Conservation (phyloP, 2,797 vertebrate species). For the Urocyon cinereoargenteus region DNA sequence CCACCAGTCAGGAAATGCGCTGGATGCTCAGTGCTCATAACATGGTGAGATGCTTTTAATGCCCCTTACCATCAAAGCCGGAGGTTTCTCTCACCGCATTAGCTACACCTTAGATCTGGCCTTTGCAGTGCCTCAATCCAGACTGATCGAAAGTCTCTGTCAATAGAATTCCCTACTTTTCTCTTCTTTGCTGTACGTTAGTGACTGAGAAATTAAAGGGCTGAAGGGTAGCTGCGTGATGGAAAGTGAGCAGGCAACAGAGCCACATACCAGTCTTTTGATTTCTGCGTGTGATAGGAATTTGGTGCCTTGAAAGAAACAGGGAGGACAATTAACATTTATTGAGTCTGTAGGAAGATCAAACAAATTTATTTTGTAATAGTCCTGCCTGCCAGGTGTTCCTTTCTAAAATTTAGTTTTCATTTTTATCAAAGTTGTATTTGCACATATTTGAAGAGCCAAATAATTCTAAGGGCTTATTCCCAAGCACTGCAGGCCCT, state of each 20-base stretch:
- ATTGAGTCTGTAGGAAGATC: background rate
- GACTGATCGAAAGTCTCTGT: background rate
- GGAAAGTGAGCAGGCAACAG: background rate
- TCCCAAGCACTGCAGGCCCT: background rate
- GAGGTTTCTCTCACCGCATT: slow-evolving; percentile 68
- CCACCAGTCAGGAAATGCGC: background rate
- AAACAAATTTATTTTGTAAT: background rate
- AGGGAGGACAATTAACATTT: background rate
- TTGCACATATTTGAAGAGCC: background rate
- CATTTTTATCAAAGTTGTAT: slow-evolving; percentile 4
- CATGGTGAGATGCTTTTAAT: slow-evolving; percentile 53
- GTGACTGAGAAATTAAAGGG: background rate
- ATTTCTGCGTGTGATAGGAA: background rate
- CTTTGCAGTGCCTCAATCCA: slow-evolving; percentile 44
- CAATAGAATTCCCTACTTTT: background rate
- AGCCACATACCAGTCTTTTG: accelerated
- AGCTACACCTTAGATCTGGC: slow-evolving; percentile 50
- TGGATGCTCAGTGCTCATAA: background rate
- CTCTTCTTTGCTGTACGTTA: background rate
- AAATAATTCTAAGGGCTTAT: background rate
- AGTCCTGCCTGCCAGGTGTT: background rate
- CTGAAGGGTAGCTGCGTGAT: background rate
- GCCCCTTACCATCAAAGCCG: background rate
- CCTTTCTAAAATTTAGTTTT: background rate
- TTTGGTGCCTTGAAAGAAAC: background rate